These are phyloP conservation scores for Cairina moschata DNA, from an alignment of 2,113 vertebrate genomes.

Conservation along the genomic window DNA sequence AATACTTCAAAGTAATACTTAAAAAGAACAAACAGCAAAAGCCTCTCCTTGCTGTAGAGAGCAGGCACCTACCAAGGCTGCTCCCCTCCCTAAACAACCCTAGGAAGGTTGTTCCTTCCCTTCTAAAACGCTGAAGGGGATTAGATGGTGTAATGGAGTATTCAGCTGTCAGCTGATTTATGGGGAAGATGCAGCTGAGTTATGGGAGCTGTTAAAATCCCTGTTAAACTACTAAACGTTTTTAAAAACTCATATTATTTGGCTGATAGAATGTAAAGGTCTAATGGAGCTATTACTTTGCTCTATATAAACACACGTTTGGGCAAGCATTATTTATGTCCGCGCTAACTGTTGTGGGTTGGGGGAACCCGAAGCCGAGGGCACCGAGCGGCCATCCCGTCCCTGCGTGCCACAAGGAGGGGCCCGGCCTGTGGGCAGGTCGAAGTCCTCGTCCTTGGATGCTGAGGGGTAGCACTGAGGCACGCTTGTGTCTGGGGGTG, in stretches of 20 bases:
- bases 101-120: neutral
- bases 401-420: no score
- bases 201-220: slow-evolving; percentile 47
- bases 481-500: neutral
- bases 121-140: slow-evolving; percentile 10
- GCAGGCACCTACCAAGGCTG: neutral
- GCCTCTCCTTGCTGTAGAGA: neutral
- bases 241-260: slow-evolving; percentile 61
- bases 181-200: slow-evolving; percentile 35
- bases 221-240: slow-evolving; percentile 52
- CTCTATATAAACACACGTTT: slow-evolving; percentile 11
- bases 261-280: slow-evolving; percentile 45
- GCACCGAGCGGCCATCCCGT: neutral
- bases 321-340: neutral
- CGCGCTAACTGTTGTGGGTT: neutral
- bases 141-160: slow-evolving; percentile 8
- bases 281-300: slow-evolving; percentile 40
- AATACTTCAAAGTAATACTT: neutral
- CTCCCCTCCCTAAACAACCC: neutral
- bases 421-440: neutral
- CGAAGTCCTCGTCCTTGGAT: neutral
- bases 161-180: slow-evolving; percentile 35
- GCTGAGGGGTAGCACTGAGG: neutral
- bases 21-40: neutral
- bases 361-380: neutral